Percentiles rank a stretch among this genome's conserved stretches.
Conservation (phyloP, 2,797 vertebrate species). For the Diplodus sargus region DNA sequence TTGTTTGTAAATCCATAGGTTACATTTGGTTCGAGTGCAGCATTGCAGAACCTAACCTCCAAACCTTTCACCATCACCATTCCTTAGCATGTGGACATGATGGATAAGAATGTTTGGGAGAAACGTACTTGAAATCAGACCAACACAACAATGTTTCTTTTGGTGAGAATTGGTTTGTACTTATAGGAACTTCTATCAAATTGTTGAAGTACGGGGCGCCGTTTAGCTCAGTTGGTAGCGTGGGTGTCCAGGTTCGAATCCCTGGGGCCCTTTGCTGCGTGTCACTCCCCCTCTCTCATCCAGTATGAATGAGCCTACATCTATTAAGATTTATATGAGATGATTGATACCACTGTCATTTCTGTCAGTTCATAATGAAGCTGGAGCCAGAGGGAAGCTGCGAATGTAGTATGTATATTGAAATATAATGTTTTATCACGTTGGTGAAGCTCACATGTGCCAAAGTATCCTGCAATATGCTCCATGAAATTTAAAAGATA, state of each 20-base stretch:
- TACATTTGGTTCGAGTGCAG: background rate
- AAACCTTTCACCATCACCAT: slow-evolving; percentile 1
- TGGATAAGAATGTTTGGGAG: background rate
- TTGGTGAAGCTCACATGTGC: background rate
- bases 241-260: no score
- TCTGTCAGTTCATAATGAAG: background rate
- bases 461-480: no score
- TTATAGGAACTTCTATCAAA: no score
- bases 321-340: slow-evolving; percentile 3
- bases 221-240: no score
- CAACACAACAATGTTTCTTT: background rate
- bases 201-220: no score
- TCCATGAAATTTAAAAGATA: background rate
- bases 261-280: no score
- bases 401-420: background rate
- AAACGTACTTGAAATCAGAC: slow-evolving; percentile 19
- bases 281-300: no score
- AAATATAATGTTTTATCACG: background rate
- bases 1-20: slow-evolving; percentile 13
- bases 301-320: background rate
- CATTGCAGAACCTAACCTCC: slow-evolving; percentile 15
- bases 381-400: background rate
- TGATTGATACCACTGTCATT: background rate
- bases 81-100: background rate
- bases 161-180: no score